These are phyloP conservation scores for Oeneis ivallda DNA, from an alignment of 2,888 invertebrate genomes.

Conservation along the genomic window DNA sequence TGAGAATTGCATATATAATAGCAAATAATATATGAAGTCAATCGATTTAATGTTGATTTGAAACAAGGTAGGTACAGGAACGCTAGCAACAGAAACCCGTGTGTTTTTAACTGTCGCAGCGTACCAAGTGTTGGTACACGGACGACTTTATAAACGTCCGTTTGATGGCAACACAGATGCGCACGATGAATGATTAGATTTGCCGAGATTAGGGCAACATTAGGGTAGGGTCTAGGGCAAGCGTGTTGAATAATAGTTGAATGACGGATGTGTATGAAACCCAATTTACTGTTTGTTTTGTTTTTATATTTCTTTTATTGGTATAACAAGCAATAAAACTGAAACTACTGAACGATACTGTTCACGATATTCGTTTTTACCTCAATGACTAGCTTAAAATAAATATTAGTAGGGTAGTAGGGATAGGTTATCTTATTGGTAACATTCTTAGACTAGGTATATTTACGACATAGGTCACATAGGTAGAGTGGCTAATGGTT, in stretches of 20 bases:
- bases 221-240: conserved; percentile 38
- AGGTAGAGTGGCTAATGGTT: no score
- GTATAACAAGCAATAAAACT: not conserved
- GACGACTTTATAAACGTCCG: conserved; percentile 62
- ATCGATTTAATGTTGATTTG: no score
- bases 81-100: conserved; percentile 10
- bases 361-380: no score
- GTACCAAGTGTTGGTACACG: conserved; percentile 58
- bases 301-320: not conserved
- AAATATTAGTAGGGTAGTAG: no score
- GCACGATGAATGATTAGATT: conserved; percentile 72
- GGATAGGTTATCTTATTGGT: no score
- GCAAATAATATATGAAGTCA: no score
- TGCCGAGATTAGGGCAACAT: conserved; percentile 51
- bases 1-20: no score
- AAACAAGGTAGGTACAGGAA: not conserved
- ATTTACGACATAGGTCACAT: no score
- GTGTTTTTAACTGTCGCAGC: not conserved
- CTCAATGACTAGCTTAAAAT: no score
- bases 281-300: conserved; percentile 7
- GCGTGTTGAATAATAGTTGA: conserved; percentile 36
- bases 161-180: conserved; percentile 61
- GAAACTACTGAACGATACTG: no score
- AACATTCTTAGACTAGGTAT: no score
- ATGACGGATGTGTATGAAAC: conserved; percentile 28